phyloP scores from a whole-genome alignment of 2,113 vertebrate species.

The Rafetus swinhoei region DNA sequence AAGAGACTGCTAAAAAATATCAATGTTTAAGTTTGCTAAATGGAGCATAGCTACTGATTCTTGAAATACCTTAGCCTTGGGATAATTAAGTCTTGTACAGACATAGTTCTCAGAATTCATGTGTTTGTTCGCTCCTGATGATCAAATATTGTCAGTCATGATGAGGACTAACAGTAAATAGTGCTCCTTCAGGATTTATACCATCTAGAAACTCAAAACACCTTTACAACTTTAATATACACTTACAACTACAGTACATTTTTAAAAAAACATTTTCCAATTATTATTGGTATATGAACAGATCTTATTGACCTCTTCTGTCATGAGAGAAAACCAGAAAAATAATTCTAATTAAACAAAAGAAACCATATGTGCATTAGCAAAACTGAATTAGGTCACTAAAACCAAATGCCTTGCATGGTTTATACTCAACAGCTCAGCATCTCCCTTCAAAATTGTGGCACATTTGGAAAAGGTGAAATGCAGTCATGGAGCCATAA shows the following conservation, averaged over 20 bases:
- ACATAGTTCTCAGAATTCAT: neutral
- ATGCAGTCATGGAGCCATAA: neutral
- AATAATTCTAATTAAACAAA: neutral
- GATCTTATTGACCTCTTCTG: neutral
- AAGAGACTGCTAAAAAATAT: neutral
- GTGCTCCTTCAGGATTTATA: neutral
- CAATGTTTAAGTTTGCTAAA: neutral
- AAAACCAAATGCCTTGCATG: neutral
- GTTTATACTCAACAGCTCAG: neutral
- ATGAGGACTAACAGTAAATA: neutral
- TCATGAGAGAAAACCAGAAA: neutral
- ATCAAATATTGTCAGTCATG: neutral
- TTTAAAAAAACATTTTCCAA: neutral
- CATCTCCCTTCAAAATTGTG: neutral
- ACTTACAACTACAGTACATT: neutral
- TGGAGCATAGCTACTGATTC: neutral
- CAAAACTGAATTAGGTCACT: neutral
- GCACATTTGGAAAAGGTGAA: neutral
- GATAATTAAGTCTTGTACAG: constrained; percentile 12
- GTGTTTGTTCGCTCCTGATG: neutral
- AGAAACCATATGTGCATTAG: neutral
- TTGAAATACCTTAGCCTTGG: constrained; percentile 19
- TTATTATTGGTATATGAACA: neutral
- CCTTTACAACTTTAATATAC: neutral
- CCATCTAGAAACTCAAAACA: neutral